Conservation (phyloP, 1,140 invertebrate species). For the Caenorhabditis inopinata region DNA sequence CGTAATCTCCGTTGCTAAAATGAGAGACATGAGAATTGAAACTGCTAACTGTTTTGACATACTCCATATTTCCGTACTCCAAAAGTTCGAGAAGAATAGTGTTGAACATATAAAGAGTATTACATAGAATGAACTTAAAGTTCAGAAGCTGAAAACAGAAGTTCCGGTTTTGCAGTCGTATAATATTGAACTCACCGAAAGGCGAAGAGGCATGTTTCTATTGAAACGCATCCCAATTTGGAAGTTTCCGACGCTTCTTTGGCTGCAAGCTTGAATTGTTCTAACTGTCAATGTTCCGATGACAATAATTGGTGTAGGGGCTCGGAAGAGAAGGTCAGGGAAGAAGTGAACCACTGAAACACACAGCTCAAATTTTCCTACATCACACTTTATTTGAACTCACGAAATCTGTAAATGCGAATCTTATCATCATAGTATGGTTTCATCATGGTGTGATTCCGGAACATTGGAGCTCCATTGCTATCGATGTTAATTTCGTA, state of each 20-base stretch:
- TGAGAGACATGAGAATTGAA: not conserved
- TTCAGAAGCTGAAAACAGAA: conserved; percentile 55
- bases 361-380: not conserved
- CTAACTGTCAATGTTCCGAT: conserved; percentile 64
- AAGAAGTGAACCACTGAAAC: conserved; percentile 60
- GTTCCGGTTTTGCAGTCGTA: not conserved
- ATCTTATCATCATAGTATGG: conserved; percentile 10
- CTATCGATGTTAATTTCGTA: conserved; percentile 15
- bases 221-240: conserved; percentile 46
- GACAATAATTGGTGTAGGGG: conserved; percentile 60
- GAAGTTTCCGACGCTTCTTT: conserved; percentile 54
- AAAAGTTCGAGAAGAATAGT: conserved; percentile 62
- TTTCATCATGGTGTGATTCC: conserved; percentile 41
- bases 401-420: conserved; percentile 41
- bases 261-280: conserved; percentile 59
- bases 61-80: conserved; percentile 57
- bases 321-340: conserved; percentile 63
- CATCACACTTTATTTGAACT: too few species aligned
- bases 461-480: not conserved
- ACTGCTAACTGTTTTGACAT: not conserved
- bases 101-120: conserved; percentile 65
- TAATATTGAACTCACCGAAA: conserved; percentile 48
- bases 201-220: conserved; percentile 59
- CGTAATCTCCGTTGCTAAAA: conserved; percentile 20
- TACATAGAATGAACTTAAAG: conserved; percentile 66